Conservation (phyloP, 2,113 vertebrate genomes). For the Ornithorhynchus anatinus region DNA sequence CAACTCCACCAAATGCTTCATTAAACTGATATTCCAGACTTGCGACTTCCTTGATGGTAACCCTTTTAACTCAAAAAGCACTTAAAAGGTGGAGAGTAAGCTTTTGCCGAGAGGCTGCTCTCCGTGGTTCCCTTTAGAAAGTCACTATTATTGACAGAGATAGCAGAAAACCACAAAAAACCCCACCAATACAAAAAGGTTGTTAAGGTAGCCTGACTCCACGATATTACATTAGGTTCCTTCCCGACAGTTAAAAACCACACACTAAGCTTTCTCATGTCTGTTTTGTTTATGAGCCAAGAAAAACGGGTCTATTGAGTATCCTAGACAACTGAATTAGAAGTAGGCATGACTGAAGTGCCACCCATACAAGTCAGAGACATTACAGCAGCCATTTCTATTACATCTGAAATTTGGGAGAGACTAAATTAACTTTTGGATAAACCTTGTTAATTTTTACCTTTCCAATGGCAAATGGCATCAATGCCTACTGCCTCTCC, state of each 20-base stretch:
- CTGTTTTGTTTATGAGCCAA: conserved; percentile 48
- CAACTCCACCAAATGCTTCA: conserved; percentile 17
- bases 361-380: conserved; percentile 9
- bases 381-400: too few relatives aligned
- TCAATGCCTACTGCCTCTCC: not conserved
- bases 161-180: conserved; percentile 40
- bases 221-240: conserved; percentile 51
- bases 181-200: conserved; percentile 45
- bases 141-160: conserved; percentile 46
- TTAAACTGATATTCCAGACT: conserved; percentile 15
- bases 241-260: conserved; percentile 43
- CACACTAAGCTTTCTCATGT: conserved; percentile 52
- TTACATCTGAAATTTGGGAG: too few relatives aligned
- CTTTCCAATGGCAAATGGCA: conserved; percentile 7
- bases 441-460: too few relatives aligned
- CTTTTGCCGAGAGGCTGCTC: conserved; percentile 7
- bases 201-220: conserved; percentile 45
- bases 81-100: conserved; percentile 33
- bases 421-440: conserved; percentile 28
- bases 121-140: conserved; percentile 25
- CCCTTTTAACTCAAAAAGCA: conserved; percentile 4
- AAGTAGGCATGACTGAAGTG: conserved; percentile 30
- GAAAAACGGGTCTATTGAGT: conserved; percentile 38
- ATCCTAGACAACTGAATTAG: conserved; percentile 48
- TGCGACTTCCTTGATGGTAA: conserved; percentile 18